Evolutionary conservation across 2,797 vertebrate genomes (phyloP), one percentile per base, ranked within the genome.

Genomic region (Jordanella pulchra): DNA sequence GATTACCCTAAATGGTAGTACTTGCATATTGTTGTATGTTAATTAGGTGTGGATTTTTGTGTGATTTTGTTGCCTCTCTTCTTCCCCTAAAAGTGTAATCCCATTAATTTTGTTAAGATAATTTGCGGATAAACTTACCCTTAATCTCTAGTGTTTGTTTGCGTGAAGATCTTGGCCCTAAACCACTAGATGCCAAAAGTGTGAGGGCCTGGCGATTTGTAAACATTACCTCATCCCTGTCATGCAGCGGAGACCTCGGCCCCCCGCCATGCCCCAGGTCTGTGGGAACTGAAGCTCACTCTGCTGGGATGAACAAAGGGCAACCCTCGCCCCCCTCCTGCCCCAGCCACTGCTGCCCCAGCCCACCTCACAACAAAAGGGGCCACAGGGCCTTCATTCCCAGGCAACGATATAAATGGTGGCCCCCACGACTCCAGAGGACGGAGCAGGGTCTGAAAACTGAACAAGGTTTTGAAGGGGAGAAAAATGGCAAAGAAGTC

Each of bases 361-460:
- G 95, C 94, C 94, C 95, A 92, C 88, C 89, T 86, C 78, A 3
- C 85, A 87, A 92, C 91, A 97, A 95, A 96, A 96, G 90, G 93
- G 91, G 89, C 92, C 87, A 65, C 87, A 87, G 95, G 93, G 93
- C 95, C 95, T 94, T 93, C 93, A 95, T 96, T 95, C 95, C 95
- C 94, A 95, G 94, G 95, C 95, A 95, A 95, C 94, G 93, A 96
- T 96, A 95, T 95, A 95, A 96, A 96, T 94, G 93, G 95, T 94
- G 87, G 72, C 73, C 85, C 70, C 61, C 47, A 50, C 80, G 35
- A 85, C 91, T 94, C 92, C 93, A 82, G 90, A 87, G 80, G 95
- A 93, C 87, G 72, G 93, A 92, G 93, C 94, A 93, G 94, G 94
- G 95, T 94, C 91, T 93, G 86, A 93, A 94, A 92, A 94, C 93